These are phyloP conservation scores for Burhinus oedicnemus DNA, from an alignment of 2,113 vertebrate species.

Conservation along the genomic window DNA sequence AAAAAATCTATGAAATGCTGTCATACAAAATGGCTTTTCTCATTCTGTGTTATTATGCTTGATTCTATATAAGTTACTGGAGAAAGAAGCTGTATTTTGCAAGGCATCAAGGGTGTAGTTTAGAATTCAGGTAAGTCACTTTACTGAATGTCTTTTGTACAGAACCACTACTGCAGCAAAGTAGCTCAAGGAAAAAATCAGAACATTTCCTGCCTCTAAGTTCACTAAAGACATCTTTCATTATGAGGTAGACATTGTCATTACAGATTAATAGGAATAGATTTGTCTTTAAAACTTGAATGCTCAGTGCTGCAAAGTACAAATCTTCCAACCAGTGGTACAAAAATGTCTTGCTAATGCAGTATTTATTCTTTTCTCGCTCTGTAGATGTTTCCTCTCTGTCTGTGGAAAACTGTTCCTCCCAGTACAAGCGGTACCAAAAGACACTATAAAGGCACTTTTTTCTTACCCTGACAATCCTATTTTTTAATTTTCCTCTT, in stretches of 20 bases:
- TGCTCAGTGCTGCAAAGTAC: background rate
- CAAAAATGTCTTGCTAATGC: background rate
- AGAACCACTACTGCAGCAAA: background rate
- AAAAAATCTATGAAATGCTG: background rate
- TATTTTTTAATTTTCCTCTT: background rate
- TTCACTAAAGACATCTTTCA: background rate
- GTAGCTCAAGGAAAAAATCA: background rate
- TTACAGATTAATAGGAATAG: background rate
- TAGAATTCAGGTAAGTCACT: background rate
- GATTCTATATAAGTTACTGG: background rate
- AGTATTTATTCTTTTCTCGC: background rate
- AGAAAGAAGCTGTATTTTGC: background rate
- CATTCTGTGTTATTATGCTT: background rate
- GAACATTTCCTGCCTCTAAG: background rate
- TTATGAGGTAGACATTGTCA: background rate
- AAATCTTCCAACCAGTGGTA: background rate
- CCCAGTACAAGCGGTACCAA: background rate
- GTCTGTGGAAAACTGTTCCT: background rate
- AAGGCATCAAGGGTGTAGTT: background rate
- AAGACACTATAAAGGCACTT: background rate
- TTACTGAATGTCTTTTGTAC: background rate
- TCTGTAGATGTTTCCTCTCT: background rate
- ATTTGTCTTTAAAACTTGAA: background rate
- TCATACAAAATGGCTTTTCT: background rate
- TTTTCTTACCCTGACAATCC: background rate